Percentiles rank a stretch among this genome's conserved stretches.
Evolutionary conservation across 2,113 vertebrate genomes (phyloP).

Genomic region (Neomonachus schauinslandi): DNA sequence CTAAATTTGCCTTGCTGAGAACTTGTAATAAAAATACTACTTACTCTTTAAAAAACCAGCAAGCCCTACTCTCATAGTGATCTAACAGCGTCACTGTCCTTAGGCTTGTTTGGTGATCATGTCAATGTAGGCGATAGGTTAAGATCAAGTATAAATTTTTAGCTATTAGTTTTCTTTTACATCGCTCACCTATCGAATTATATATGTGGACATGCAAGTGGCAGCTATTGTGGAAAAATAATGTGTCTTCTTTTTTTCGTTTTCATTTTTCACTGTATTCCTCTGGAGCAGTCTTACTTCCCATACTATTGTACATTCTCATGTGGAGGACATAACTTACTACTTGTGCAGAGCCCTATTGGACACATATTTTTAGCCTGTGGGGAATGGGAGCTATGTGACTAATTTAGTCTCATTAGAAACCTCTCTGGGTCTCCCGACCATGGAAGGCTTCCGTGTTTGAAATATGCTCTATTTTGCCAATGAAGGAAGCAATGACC

Average conservation of each 20-base stretch:
- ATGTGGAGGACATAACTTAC: background rate
- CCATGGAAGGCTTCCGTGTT: background rate
- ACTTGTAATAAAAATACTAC: background rate
- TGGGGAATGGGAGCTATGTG: background rate
- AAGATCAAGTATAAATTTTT: background rate
- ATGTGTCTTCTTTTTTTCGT: background rate
- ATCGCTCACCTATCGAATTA: background rate
- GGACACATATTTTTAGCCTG: background rate
- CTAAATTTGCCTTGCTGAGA: constrained; percentile 13
- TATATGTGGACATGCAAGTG: background rate
- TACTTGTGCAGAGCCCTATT: background rate
- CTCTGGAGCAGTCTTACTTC: background rate
- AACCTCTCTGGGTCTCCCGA: background rate
- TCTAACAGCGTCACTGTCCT: background rate
- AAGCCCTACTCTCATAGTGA: background rate
- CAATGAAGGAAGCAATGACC: background rate
- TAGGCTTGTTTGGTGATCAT: background rate
- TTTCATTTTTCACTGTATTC: background rate
- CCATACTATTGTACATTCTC: background rate
- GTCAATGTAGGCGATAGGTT: background rate
- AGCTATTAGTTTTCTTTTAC: background rate
- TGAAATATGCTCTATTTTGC: background rate
- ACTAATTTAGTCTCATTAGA: background rate
- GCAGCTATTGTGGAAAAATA: background rate
- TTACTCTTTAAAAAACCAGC: background rate